A percentile compares a stretch with the other conserved stretches of the same genome.
Conservation (phyloP, 92 coral and sea anemone genomes). For the Nematostella vectensis region DNA sequence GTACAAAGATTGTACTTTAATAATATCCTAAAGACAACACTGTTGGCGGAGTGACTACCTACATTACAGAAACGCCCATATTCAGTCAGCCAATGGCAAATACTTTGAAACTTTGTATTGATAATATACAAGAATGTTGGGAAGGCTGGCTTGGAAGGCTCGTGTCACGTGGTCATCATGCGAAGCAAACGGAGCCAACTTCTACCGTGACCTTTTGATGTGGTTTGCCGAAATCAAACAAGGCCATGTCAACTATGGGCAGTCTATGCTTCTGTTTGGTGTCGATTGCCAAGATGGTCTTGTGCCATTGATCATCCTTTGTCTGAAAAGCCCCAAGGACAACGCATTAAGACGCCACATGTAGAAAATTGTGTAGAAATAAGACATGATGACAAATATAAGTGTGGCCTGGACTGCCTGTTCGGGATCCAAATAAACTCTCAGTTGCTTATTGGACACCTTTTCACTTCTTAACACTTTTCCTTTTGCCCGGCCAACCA, state of each 20-base stretch:
- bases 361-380: not conserved
- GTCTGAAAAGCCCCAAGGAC: conserved; percentile 37
- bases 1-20: conserved; percentile 19
- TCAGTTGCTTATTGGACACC: too few species aligned
- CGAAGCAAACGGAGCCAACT: conserved; percentile 62
- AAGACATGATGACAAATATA: not conserved
- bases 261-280: conserved; percentile 48
- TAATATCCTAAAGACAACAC: conserved; percentile 12
- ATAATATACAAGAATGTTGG: conserved; percentile 23
- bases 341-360: not conserved
- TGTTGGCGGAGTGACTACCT: conserved; percentile 22
- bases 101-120: conserved; percentile 18
- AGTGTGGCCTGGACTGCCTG: too few species aligned
- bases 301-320: conserved; percentile 41
- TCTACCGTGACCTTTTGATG: conserved; percentile 42
- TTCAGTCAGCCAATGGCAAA: not conserved
- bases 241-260: conserved; percentile 55
- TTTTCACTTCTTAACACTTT: too few species aligned
- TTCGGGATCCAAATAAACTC: too few species aligned
- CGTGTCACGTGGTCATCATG: conserved; percentile 32
- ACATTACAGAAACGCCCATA: conserved; percentile 2
- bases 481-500: too few species aligned
- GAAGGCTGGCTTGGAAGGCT: conserved; percentile 1
- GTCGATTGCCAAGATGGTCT: conserved; percentile 31
- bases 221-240: conserved; percentile 39